These are phyloP conservation scores for Tribolium madens DNA, from an alignment of 1,140 invertebrate genomes.

Conservation along the genomic window DNA sequence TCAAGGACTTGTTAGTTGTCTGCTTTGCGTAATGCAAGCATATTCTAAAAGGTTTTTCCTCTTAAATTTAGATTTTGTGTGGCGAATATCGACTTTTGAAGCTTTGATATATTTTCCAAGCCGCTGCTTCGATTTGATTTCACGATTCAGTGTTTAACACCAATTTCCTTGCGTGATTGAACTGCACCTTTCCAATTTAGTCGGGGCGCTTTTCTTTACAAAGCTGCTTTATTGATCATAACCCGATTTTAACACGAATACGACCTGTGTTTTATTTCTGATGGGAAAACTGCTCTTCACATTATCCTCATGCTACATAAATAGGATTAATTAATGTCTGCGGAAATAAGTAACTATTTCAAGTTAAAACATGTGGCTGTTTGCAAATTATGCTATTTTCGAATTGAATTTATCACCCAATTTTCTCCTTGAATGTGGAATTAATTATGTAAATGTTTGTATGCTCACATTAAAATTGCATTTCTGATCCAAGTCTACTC, in stretches of 20 bases:
- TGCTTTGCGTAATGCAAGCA: not conserved
- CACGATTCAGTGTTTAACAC: conserved; percentile 24
- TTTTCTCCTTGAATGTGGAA: too few species aligned
- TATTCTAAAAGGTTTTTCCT: not conserved
- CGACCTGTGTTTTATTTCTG: too few species aligned
- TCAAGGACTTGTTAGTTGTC: not conserved
- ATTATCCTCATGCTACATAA: too few species aligned
- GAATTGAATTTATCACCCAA: too few species aligned
- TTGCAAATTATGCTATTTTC: too few species aligned
- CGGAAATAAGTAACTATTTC: too few species aligned
- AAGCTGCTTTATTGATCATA: not conserved
- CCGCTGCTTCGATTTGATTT: conserved; percentile 10
- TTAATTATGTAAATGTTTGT: too few species aligned
- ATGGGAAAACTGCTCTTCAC: too few species aligned
- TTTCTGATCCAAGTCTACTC: too few species aligned
- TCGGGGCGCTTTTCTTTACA: not conserved
- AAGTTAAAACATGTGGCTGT: too few species aligned
- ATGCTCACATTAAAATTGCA: too few species aligned
- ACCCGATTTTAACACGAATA: not conserved
- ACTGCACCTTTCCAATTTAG: conserved; percentile 24
- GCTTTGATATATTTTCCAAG: conserved; percentile 3
- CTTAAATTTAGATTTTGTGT: not conserved
- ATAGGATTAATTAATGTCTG: too few species aligned
- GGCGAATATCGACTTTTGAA: conserved; percentile 5
- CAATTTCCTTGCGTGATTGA: conserved; percentile 41